Evolutionary conservation across 2,888 invertebrate genomes (phyloP), one percentile per base, ranked within the genome.

Genomic region (Hedya salicella): DNA sequence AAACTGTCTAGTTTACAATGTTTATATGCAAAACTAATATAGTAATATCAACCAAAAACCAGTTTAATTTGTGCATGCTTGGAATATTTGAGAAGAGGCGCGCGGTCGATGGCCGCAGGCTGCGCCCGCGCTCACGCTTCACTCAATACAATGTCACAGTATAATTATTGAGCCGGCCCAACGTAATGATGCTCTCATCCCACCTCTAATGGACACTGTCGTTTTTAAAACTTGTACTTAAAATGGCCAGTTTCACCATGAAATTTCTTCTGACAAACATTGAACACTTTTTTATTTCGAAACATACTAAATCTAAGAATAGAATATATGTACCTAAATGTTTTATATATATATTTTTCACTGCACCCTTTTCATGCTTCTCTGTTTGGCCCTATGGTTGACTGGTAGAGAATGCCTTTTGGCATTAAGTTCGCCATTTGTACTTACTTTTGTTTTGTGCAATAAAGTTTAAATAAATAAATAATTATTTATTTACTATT

Each of bases 1-100:
- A 48, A 57, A 57, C 56, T 50, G 60, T 62, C 63, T 68, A 69
- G 60, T 68, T 68, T 50, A 80, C 78, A 85, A 83, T 86, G 82
- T 88, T 87, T 86, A 87, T 82, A 84, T 88, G 86, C 85, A 86
- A 86, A 89, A 83, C 84, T 86, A 80, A 85, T 87, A 85, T 84
- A 85, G 82, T 83, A 81, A 85, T 85, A 83, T 83, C 80, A 85
- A 87, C 82, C 86, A 85, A 84, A 85, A 91, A 91, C 91, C 89
- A 82, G 91, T 91, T 91, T 90, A 89, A 91, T 90, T 90, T 90
- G 90, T 88, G 88, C 91, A 91, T 91, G 86, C 87, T 90, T 90
- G 86, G 86, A 88, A 91, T 91, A 89, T 91, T 91, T 89, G 87
- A 86, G 88, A 85, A 82, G 80, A 87, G 83, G 81, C 82, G 81